Conservation (phyloP, 2,113 vertebrate species). For the Prunella fulvescens region DNA sequence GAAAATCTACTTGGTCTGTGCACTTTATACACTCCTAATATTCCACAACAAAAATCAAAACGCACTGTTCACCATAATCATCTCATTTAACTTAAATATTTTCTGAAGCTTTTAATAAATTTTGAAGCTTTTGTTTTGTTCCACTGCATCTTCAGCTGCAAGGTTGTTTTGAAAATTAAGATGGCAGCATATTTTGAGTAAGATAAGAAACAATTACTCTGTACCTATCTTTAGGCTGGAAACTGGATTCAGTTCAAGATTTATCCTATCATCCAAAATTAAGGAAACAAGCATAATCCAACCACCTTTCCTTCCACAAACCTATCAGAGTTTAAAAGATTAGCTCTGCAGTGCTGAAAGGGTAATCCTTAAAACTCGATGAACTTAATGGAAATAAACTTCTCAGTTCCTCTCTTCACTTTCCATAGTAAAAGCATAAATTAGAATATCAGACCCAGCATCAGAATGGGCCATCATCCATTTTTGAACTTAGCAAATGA, state of each 20-base stretch:
- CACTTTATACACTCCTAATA: neutral
- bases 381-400: neutral
- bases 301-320: neutral
- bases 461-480: neutral
- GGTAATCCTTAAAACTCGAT: neutral
- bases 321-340: neutral
- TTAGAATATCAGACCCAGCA: neutral
- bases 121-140: neutral
- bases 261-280: neutral
- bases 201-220: neutral
- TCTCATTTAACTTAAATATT: neutral
- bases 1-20: neutral
- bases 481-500: neutral
- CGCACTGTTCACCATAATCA: neutral
- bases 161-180: neutral
- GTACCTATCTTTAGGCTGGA: neutral
- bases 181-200: neutral
- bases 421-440: neutral
- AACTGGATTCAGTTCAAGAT: neutral
- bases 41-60: neutral
- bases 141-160: neutral
- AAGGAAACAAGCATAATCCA: neutral
- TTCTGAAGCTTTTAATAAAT: neutral
- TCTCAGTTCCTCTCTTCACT: neutral
- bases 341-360: neutral